A percentile compares a stretch with the other conserved stretches of the same genome.
phyloP scores from a whole-genome alignment of 2,888 invertebrate genomes.

The Ernsta delagoae region DNA sequence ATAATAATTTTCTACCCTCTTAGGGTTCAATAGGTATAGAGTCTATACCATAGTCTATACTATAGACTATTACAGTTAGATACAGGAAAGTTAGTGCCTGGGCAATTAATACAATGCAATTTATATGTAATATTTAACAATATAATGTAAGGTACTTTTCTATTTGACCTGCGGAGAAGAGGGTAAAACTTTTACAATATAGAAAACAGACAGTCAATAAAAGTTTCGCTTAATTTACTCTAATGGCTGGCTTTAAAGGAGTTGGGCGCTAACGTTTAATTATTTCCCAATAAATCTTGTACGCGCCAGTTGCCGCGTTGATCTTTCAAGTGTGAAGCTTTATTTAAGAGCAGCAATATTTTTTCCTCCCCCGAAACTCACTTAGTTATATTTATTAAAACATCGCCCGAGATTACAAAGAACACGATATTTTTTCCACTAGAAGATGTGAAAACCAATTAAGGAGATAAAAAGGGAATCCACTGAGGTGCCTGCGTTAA shows the following conservation, averaged over 20 bases:
- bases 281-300: conserved; percentile 80
- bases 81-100: too few relatives aligned
- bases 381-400: conserved; percentile 85
- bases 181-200: conserved; percentile 33
- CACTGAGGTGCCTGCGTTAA: conserved; percentile 84
- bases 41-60: too few relatives aligned
- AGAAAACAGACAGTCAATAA: conserved; percentile 31
- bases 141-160: not conserved
- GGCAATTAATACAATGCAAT: not conserved
- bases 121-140: not conserved
- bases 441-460: conserved; percentile 86
- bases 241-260: conserved; percentile 68
- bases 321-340: conserved; percentile 83
- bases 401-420: conserved; percentile 84
- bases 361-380: conserved; percentile 73
- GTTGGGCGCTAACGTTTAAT: conserved; percentile 65
- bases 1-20: not conserved
- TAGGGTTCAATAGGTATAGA: too few relatives aligned
- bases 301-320: conserved; percentile 72
- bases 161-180: not conserved
- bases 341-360: conserved; percentile 81
- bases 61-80: too few relatives aligned
- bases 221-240: conserved; percentile 53
- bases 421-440: conserved; percentile 84
- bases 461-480: conserved; percentile 85